phyloP scores from a whole-genome alignment of 2,888 invertebrate species.

The Drosophila aldrichi region DNA sequence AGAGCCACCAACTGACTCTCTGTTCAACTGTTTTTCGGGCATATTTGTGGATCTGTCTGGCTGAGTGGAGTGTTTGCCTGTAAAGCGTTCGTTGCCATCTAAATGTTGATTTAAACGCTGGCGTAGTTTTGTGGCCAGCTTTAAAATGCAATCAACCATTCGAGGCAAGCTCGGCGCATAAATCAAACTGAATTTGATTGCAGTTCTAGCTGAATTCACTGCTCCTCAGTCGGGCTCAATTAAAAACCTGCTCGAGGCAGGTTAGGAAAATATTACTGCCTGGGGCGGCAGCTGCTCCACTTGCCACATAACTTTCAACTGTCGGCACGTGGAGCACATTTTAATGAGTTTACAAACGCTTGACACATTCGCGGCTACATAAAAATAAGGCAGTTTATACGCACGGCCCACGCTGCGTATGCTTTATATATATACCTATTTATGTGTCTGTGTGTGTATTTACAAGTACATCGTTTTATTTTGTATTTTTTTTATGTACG shows the following conservation, averaged over 20 bases:
- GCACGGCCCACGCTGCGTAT: constrained; percentile 56
- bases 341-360: constrained; percentile 79
- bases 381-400: constrained; percentile 39
- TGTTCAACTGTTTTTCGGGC: constrained; percentile 40
- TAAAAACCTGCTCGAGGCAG: constrained; percentile 51
- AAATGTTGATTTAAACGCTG: constrained; percentile 77
- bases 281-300: constrained; percentile 15
- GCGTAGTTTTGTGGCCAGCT: constrained; percentile 54
- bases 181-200: constrained; percentile 54
- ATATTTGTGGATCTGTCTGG: constrained; percentile 52
- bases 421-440: constrained; percentile 55
- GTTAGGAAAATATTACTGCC: constrained; percentile 32
- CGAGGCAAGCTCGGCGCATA: constrained; percentile 16
- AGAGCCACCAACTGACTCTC: too few species aligned
- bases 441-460: constrained; percentile 47
- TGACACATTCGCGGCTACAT: constrained; percentile 73
- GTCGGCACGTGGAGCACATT: constrained; percentile 56
- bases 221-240: constrained; percentile 57
- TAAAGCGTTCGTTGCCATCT: constrained; percentile 59
- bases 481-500: constrained; percentile 35
- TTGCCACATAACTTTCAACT: constrained; percentile 63
- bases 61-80: constrained; percentile 57
- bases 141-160: constrained; percentile 63
- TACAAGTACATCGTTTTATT: constrained; percentile 27
- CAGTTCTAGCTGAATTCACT: constrained; percentile 1